Percentiles rank a stretch among this genome's conserved stretches.
Conservation (phyloP, 2,797 vertebrate species). For the Eulemur albifrons region DNA sequence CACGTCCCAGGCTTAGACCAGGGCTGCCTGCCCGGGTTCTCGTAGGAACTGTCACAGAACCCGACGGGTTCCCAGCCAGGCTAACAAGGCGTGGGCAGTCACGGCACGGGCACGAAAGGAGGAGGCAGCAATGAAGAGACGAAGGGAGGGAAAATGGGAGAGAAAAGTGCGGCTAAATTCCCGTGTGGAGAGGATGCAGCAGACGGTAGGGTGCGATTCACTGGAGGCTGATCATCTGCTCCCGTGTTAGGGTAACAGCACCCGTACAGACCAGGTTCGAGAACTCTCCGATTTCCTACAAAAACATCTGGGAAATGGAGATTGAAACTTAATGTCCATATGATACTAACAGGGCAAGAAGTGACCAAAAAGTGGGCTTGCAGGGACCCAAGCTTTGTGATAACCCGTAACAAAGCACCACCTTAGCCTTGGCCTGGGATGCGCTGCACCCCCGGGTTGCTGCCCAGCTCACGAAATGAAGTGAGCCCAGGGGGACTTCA, state of each 20-base stretch:
- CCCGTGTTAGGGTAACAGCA: not conserved
- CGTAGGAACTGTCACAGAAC: too few species aligned
- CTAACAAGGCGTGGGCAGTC: not conserved
- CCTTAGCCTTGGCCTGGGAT: not conserved
- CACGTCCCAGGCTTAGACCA: not conserved
- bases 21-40: not conserved
- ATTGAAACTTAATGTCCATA: not conserved
- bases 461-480: not conserved
- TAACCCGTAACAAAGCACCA: not conserved
- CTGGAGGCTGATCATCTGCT: rapidly evolving
- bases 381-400: not conserved
- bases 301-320: not conserved
- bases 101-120: not conserved
- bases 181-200: not conserved
- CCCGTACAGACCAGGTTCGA: not conserved
- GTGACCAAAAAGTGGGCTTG: not conserved
- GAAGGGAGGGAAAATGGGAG: not conserved
- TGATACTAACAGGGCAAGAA: not conserved
- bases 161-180: not conserved
- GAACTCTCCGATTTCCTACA: not conserved
- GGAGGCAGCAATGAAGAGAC: too few species aligned
- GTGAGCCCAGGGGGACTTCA: too few species aligned
- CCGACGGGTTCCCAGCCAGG: too few species aligned
- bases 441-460: not conserved
- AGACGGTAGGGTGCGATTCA: not conserved